phyloP scores from a whole-genome alignment of 2,113 vertebrate genomes.

The Pan troglodytes region DNA sequence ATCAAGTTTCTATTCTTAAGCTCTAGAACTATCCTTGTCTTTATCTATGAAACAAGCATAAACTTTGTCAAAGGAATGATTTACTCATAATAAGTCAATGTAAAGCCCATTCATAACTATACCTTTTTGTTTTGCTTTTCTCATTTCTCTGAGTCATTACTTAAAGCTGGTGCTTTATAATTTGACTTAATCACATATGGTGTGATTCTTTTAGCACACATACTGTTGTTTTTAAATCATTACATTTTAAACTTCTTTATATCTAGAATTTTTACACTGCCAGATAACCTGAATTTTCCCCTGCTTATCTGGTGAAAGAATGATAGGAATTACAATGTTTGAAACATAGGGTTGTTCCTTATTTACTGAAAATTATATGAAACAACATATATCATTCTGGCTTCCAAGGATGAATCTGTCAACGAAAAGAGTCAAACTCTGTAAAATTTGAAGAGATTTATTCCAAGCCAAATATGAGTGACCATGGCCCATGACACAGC shows the following conservation, averaged over 20 bases:
- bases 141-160: not conserved
- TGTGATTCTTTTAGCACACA: not conserved
- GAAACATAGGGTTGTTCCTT: not conserved
- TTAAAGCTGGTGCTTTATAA: not conserved
- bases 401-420: not conserved
- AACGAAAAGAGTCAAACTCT: too few species aligned
- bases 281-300: constrained; percentile 13
- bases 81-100: not conserved
- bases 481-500: too few species aligned
- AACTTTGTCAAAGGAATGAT: not conserved
- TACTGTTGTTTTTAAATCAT: not conserved
- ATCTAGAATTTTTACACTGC: not conserved
- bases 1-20: constrained; percentile 3
- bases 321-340: not conserved
- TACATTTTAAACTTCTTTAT: not conserved
- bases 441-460: too few species aligned
- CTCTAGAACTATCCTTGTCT: not conserved
- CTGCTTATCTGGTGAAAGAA: not conserved
- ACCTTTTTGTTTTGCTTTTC: constrained; percentile 6
- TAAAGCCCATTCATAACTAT: not conserved
- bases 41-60: not conserved
- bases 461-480: too few species aligned
- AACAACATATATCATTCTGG: not conserved
- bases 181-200: not conserved
- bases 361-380: constrained; percentile 9